Evolutionary conservation across 1,140 invertebrate genomes (phyloP), one percentile per base, ranked within the genome.

Genomic region (Bicyclus anynana): DNA sequence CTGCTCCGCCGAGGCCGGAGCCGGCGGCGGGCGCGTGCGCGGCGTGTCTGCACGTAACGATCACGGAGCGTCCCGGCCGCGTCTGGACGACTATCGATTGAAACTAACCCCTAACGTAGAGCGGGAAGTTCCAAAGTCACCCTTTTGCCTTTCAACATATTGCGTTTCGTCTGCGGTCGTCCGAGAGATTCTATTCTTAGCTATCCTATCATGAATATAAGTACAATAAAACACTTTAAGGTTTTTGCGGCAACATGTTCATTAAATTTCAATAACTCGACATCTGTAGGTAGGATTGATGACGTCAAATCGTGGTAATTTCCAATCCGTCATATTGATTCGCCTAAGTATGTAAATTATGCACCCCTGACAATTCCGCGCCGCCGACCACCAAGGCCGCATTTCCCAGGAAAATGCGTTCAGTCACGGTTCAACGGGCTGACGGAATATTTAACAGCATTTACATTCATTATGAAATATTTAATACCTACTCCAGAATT

Each of bases 21-120:
- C n/a, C n/a, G n/a, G n/a, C n/a, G n/a, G n/a, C n/a, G n/a, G n/a
- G n/a, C n/a, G n/a, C n/a, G 61, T 72, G 61, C 79, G 82, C 84
- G 81, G 84, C 84, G 84, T 77, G 74, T 72, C 72, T 70, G 70
- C 70, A 69, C 68, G 59, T 76, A 85, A 85, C 84, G 84, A 87
- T 85, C 81, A 77, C 70, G 71, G 63, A 53, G 62, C 68, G 67
- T 74, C 82, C 81, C 72, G 69, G 56, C 66, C 64, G 59, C 62
- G 84, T 87, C 84, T 86, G 80, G 78, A 59, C 59, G 57, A 14
- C 48, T 54, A 68, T 72, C 67, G 63, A 67, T 65, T 40, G n/a
- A 82, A 71, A 72, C 53, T 69, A 48, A 65, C 44, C 73, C 66
- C 57, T 74, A 72, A 72, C n/a, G 57, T 38, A 57, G 40, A 21